Base-by-base conservation (phyloP, 2,797 vertebrate species). In the Diplodus sargus region DNA sequence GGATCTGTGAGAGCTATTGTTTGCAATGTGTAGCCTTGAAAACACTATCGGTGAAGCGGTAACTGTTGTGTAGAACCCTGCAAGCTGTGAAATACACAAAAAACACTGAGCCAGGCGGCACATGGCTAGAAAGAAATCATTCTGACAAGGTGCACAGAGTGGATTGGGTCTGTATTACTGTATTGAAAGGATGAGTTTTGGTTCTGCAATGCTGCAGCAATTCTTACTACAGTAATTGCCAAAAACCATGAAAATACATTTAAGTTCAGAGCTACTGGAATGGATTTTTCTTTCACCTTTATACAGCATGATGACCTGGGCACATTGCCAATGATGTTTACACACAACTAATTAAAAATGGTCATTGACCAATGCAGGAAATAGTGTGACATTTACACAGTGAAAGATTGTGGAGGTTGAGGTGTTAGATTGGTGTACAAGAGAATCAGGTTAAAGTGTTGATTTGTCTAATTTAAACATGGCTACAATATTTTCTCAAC, bases 71-170 rank as follows among this genome's bases (percentile, higher is more conserved):
- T 15, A 34, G 20, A 39, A 15, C 16, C 12, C 23, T 51, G 16
- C 52, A 52, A 74, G 34, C 52, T 63, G 57, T 45, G 64, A 79
- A 18, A 45, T 64, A 53, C 25, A 49, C 18, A 74, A 47, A 47
- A 56, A 69, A 34, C 52, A 34, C 48, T 42, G 51, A 69, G 39
- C 17, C 48, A 16, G 59, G 54, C 53, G 17, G 68, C 23, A 25
- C 10, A 16, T 47, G n/a, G 23, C 25, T 18, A n/a, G 59, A 70
- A 59, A 10, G 17, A 64, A 59, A 59, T 70, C 17, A 64, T 57
- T 45, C 17, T 3, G 43, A 51, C 57, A 68, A 10, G 28, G 16
- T 45, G 63, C 30, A 17, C 49, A 9, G 22, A 53, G 60, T 7
- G 22, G 74, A 52, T 7, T 25, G 62, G 56, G 18, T 47, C 23